Base-by-base conservation (phyloP, 2,888 invertebrate species). In the Aromia moschata region DNA sequence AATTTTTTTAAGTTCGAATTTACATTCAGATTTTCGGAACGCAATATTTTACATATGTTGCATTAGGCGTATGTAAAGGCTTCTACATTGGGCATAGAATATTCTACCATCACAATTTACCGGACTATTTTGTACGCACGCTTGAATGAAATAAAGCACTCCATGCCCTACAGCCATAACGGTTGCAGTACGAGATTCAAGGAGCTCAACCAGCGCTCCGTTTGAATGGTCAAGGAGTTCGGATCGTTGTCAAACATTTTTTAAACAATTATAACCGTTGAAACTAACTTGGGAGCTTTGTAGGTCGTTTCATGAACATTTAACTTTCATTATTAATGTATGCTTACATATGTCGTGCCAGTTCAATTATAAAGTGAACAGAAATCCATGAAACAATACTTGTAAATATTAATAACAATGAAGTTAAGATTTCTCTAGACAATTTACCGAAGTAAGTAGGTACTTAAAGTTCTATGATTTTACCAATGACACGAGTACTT, bases 141-240 rank as follows among this genome's bases (percentile, higher is more conserved):
- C 38, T 20, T 49, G 49, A 49, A 49, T 49, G 49, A 38, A 15
- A 49, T 40, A 49, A 38, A 49, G 38, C 38, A 25, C 37, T 14
- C 4, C 38, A n/a, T 38, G 49, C 49, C 46, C 49, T 25, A 38
- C 4, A 38, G 49, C 20, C 15, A 49, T 38, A 49, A 49, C 49
- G 49, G 49, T 49, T 38, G 49, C 20, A 38, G n/a, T 37, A 20
- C 12, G 38, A 14, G 49, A 38, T 37, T 37, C 18, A 49, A 25
- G 30, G n/a, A 20, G 25, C 25, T 49, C 30, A 20, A 49, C 37
- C 17, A 49, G 30, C 30, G 30, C 49, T 38, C 12, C 37, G 30
- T 38, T 38, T 49, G 49, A 49, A 40, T 38, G 38, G 38, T 25
- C 20, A 49, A 15, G 38, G 2, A 38, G 38, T n/a, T 14, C 20